phyloP scores from a whole-genome alignment of 2,888 invertebrate genomes.

The Pseudococcus viburni region DNA sequence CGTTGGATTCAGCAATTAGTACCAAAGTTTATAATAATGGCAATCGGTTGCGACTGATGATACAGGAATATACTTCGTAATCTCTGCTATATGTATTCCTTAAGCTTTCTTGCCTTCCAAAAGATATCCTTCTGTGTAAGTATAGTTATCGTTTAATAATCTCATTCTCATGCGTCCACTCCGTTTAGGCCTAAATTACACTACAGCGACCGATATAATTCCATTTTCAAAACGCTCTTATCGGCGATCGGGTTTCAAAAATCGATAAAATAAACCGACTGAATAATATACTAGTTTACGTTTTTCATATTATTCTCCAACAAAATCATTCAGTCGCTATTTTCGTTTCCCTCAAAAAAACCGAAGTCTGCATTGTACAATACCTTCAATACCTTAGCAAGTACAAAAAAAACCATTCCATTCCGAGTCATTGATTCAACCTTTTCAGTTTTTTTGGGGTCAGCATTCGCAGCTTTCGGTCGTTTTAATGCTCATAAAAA shows the following conservation, averaged over 20 bases:
- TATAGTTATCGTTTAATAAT: not conserved
- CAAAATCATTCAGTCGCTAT: not conserved
- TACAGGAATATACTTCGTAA: not conserved
- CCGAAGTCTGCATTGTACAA: not conserved
- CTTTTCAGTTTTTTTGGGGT: slow-evolving; percentile 11
- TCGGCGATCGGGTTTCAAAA: not conserved
- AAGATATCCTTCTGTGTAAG: not conserved
- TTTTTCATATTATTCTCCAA: not conserved
- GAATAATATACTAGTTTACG: not conserved
- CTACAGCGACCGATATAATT: not conserved
- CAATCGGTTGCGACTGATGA: too few relatives aligned
- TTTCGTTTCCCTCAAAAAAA: not conserved
- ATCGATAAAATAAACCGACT: not conserved
- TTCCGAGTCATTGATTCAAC: slow-evolving; percentile 52
- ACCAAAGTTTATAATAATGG: too few relatives aligned
- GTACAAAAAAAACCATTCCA: slow-evolving; percentile 16
- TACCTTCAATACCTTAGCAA: not conserved
- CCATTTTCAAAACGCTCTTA: not conserved
- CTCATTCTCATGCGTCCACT: not conserved
- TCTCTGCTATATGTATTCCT: not conserved
- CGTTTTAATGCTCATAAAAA: slow-evolving; percentile 51
- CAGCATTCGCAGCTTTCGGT: slow-evolving; percentile 33
- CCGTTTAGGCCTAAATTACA: not conserved
- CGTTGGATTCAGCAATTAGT: too few relatives aligned
- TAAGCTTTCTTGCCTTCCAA: not conserved